Evolutionary conservation across 2,888 invertebrate genomes (phyloP).

Genomic region (Melikaiella ostensackeni): DNA sequence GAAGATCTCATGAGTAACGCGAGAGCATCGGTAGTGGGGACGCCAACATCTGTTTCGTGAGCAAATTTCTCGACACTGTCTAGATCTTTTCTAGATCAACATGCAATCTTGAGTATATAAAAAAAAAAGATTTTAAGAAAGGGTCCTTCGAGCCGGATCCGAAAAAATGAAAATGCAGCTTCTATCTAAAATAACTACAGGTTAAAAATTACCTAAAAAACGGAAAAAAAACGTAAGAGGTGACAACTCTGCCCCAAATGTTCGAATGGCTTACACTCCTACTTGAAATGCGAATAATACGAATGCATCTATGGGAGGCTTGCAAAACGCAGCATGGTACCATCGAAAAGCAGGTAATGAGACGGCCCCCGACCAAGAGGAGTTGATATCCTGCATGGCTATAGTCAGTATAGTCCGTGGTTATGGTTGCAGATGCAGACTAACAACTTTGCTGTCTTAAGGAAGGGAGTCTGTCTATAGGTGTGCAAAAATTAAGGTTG

Average conservation of each 20-base stretch:
- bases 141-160: too few relatives aligned
- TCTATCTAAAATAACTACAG: not conserved
- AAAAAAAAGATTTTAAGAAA: too few relatives aligned
- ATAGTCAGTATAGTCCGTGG: conserved; percentile 62
- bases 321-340: conserved; percentile 74
- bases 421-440: conserved; percentile 60
- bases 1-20: too few relatives aligned
- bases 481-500: conserved; percentile 56
- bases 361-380: conserved; percentile 77
- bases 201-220: not conserved
- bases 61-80: too few relatives aligned
- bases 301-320: conserved; percentile 60
- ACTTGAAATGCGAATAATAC: conserved; percentile 41
- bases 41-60: too few relatives aligned
- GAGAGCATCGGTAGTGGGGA: too few relatives aligned
- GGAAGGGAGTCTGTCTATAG: conserved; percentile 41
- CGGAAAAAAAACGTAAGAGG: not conserved
- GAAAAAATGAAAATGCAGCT: too few relatives aligned
- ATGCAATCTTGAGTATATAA: too few relatives aligned
- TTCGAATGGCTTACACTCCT: conserved; percentile 37
- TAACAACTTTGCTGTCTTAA: conserved; percentile 55
- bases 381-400: conserved; percentile 58
- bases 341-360: conserved; percentile 74
- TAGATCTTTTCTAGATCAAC: too few relatives aligned
- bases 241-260: not conserved